Evolutionary conservation across 2,113 vertebrate genomes (phyloP), one percentile per base, ranked within the genome.

Genomic region (Cromileptes altivelis): DNA sequence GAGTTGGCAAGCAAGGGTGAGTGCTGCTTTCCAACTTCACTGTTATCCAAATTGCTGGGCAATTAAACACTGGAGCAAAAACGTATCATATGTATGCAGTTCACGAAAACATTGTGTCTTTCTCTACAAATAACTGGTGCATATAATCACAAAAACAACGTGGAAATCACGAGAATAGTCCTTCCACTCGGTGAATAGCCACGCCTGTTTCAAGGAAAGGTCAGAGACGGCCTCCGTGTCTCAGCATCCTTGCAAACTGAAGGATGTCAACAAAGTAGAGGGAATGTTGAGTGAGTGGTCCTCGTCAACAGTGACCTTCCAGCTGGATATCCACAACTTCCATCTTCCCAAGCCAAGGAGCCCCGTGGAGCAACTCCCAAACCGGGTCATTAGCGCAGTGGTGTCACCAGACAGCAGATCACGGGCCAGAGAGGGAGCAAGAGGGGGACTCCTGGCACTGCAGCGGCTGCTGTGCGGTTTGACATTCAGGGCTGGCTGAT

Each of bases 401-500:
- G 94, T 95, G 95, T 95, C 95, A 95, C 94, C 93, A 95, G 94
- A 94, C 92, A 94, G 94, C 94, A 90, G 92, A 94, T 94, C 94
- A 87, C 88, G 90, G 94, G 95, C 95, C 94, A 94, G 92, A 91
- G 91, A 92, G 89, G 88, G 90, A 92, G 88, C 86, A 88, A 89
- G 89, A 93, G 93, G 92, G 92, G 93, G 94, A 94, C 93, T 94
- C 92, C 93, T 95, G 94, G 95, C 94, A 95, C 88, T 64, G 88
- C 83, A 78, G 88, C 53, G 91, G 94, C 94, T 95, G 95, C 95
- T 95, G 94, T 92, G 94, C 81, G 85, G 77, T 92, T 94, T 95
- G 95, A 95, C 95, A 95, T 96, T 95, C 94, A 95, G 94, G 88
- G 91, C 93, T 95, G 95, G 95, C 94, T 95, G 94, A 95, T 95